These are phyloP conservation scores for Dufourea novaeangliae DNA, from an alignment of 1,140 invertebrate genomes.

Conservation along the genomic window DNA sequence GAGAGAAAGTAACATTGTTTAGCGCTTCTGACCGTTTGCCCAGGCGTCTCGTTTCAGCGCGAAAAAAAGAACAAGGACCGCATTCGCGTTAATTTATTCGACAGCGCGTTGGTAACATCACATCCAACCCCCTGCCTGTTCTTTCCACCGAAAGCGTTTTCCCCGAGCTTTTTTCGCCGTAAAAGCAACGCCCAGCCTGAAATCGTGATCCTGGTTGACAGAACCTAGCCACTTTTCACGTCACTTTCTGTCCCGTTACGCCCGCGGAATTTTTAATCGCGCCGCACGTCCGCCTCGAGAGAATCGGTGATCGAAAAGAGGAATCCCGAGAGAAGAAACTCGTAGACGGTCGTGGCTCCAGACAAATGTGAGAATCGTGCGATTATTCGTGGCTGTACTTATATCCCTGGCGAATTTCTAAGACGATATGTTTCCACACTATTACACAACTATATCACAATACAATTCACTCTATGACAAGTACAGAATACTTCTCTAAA, in stretches of 20 bases:
- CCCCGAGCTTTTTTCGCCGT: conserved; percentile 6
- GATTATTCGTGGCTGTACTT: not conserved
- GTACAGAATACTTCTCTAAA: too few species aligned
- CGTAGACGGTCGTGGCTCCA: too few species aligned
- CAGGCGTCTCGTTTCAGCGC: not conserved
- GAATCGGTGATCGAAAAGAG: too few species aligned
- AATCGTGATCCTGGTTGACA: not conserved
- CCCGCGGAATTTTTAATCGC: conserved; percentile 1
- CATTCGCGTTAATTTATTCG: conserved; percentile 11
- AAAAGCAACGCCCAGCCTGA: not conserved
- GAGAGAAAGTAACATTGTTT: conserved; percentile 11
- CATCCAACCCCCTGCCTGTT: not conserved
- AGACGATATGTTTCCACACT: too few species aligned
- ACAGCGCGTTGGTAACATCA: not conserved
- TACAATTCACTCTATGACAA: too few species aligned
- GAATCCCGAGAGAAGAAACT: too few species aligned
- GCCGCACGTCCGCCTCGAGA: not conserved
- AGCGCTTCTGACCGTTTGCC: not conserved
- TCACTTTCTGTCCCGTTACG: not conserved
- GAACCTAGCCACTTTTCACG: not conserved
- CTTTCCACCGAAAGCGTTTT: not conserved
- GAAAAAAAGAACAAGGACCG: not conserved
- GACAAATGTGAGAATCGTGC: not conserved
- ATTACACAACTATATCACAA: too few species aligned
- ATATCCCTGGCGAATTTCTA: too few species aligned